Conservation (phyloP, 2,113 vertebrate species). For the Menidia beryllina region DNA sequence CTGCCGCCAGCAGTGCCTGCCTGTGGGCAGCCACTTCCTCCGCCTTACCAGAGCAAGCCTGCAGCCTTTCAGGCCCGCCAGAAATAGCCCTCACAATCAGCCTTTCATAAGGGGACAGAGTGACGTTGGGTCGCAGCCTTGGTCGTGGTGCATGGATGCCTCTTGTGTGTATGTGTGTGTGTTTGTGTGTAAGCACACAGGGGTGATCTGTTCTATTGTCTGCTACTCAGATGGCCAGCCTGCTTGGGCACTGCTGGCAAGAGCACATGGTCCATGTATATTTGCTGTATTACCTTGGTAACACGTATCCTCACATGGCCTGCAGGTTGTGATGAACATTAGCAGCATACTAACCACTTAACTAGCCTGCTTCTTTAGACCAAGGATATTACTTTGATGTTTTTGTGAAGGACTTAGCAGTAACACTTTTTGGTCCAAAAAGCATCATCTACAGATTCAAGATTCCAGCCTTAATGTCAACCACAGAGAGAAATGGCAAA, state of each 20-base stretch:
- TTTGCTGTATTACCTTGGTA: slow-evolving; percentile 48
- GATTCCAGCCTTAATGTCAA: no score
- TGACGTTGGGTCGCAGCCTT: slow-evolving; percentile 38
- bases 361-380: not conserved
- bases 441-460: no score
- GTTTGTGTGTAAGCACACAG: slow-evolving; percentile 3
- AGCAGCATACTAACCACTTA: slow-evolving; percentile 13
- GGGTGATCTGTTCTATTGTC: slow-evolving; percentile 10
- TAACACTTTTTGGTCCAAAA: no score
- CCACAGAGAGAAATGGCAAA: no score
- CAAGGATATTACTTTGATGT: not conserved
- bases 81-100: slow-evolving; percentile 77
- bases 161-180: no score
- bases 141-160: slow-evolving; percentile 32
- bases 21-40: slow-evolving; percentile 76
- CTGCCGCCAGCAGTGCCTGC: slow-evolving; percentile 68
- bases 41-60: slow-evolving; percentile 32
- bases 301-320: slow-evolving; percentile 9
- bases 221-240: slow-evolving; percentile 44
- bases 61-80: slow-evolving; percentile 65
- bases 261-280: slow-evolving; percentile 30
- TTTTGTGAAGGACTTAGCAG: no score
- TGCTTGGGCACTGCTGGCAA: slow-evolving; percentile 35
- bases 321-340: slow-evolving; percentile 19
- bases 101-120: slow-evolving; percentile 66